Conservation (phyloP, 2,888 invertebrate species). For the Rutpela maculata region DNA sequence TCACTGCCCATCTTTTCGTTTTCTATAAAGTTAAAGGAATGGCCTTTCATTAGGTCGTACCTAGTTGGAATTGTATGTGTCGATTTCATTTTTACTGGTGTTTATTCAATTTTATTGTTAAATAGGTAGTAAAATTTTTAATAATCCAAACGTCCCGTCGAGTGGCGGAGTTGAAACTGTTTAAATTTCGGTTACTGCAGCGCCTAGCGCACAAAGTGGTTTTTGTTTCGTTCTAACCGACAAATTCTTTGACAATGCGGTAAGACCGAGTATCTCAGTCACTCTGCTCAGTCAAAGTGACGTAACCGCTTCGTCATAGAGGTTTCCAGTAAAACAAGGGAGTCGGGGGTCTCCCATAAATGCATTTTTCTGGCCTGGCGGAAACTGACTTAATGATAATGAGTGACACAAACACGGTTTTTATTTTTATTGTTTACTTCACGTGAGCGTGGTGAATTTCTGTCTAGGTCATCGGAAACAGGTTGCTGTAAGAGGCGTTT, state of each 20-base stretch:
- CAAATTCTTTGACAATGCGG: conserved; percentile 48
- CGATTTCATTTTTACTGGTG: conserved; percentile 55
- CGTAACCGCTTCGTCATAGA: conserved; percentile 28
- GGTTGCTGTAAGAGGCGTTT: conserved; percentile 9
- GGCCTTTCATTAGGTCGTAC: conserved; percentile 63
- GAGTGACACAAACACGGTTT: conserved; percentile 1
- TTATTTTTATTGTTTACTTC: conserved; percentile 5
- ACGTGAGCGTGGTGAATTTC: conserved; percentile 1
- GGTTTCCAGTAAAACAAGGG: conserved; percentile 10
- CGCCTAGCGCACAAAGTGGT: background rate
- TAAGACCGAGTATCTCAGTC: conserved; percentile 29
- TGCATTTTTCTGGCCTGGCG: conserved; percentile 19
- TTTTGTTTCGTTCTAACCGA: conserved; percentile 39
- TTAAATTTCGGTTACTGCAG: background rate
- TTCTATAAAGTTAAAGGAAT: conserved; percentile 64
- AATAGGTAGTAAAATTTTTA: background rate
- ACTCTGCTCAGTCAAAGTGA: conserved; percentile 21
- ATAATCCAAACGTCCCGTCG: background rate
- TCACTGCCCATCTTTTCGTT: conserved; percentile 62
- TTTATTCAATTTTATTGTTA: background rate
- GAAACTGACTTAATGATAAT: conserved; percentile 21
- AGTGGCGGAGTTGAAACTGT: conserved; percentile 1
- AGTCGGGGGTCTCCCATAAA: conserved; percentile 2
- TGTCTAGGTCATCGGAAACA: conserved; percentile 11
- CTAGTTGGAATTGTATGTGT: conserved; percentile 61